Evolutionary conservation across 2,888 invertebrate species (phyloP).

Genomic region (Scaptodrosophila latifasciaeformis): DNA sequence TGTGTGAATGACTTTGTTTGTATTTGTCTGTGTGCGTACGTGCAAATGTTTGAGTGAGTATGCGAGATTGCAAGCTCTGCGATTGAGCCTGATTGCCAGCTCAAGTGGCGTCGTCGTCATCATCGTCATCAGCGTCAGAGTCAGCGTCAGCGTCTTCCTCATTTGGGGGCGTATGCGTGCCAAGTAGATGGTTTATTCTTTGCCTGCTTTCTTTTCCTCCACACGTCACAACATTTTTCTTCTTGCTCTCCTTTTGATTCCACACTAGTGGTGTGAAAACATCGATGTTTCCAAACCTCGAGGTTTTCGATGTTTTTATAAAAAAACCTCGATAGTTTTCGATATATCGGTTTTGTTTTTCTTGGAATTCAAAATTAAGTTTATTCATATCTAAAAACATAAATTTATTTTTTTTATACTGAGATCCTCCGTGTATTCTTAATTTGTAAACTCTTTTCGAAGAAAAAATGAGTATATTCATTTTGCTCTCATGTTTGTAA

Average conservation of each 20-base stretch:
- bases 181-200: neutral
- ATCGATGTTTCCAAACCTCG: too few species aligned
- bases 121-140: slow-evolving; percentile 45
- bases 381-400: too few species aligned
- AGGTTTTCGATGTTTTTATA: too few species aligned
- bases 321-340: too few species aligned
- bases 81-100: slow-evolving; percentile 65
- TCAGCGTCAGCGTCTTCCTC: slow-evolving; percentile 43
- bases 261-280: too few species aligned
- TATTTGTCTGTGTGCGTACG: slow-evolving; percentile 36
- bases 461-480: too few species aligned
- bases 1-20: slow-evolving; percentile 11
- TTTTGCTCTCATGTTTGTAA: too few species aligned
- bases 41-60: slow-evolving; percentile 52
- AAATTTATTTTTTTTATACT: too few species aligned
- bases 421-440: too few species aligned
- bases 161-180: slow-evolving; percentile 1
- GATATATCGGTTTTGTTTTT: too few species aligned
- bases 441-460: too few species aligned
- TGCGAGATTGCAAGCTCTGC: slow-evolving; percentile 55
- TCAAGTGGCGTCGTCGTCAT: slow-evolving; percentile 56
- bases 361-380: too few species aligned
- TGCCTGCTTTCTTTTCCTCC: slow-evolving; percentile 53
- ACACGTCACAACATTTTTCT: slow-evolving; percentile 40
- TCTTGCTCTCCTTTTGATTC: slow-evolving; percentile 30